Evolutionary conservation across 2,113 vertebrate species (phyloP).

Genomic region (Varanus komodoensis): DNA sequence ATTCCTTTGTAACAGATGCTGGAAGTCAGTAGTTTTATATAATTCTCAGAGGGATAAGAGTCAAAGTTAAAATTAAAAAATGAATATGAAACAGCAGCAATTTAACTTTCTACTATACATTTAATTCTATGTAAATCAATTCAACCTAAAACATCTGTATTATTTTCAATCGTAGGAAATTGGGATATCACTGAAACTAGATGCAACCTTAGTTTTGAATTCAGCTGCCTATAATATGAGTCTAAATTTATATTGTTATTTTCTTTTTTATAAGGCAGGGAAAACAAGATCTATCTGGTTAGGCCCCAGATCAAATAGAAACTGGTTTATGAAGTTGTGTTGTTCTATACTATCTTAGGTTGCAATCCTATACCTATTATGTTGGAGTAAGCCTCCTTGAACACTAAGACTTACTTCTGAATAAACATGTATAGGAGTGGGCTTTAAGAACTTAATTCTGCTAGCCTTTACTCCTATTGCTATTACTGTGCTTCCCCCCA

Average conservation of each 20-base stretch:
- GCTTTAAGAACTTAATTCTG: no score
- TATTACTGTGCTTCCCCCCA: no score
- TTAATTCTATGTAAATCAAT: not conserved
- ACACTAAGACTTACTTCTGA: not conserved
- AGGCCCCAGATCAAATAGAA: not conserved
- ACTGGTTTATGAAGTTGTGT: accelerated
- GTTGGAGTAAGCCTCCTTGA: not conserved
- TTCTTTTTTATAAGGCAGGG: not conserved
- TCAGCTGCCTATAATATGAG: not conserved
- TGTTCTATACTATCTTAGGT: not conserved
- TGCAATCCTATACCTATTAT: not conserved
- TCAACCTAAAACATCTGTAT: not conserved
- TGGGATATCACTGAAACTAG: not conserved
- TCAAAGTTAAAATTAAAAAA: not conserved
- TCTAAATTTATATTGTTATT: not conserved
- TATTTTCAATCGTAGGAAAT: not conserved
- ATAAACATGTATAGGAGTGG: not conserved
- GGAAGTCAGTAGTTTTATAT: not conserved
- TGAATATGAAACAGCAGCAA: not conserved
- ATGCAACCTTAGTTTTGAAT: not conserved
- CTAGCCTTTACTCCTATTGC: not conserved
- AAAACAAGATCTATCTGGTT: not conserved
- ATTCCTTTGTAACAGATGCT: not conserved
- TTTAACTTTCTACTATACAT: not conserved
- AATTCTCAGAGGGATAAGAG: not conserved